Conservation (phyloP, 2,888 invertebrate species). For the Sarcophaga subvicina region DNA sequence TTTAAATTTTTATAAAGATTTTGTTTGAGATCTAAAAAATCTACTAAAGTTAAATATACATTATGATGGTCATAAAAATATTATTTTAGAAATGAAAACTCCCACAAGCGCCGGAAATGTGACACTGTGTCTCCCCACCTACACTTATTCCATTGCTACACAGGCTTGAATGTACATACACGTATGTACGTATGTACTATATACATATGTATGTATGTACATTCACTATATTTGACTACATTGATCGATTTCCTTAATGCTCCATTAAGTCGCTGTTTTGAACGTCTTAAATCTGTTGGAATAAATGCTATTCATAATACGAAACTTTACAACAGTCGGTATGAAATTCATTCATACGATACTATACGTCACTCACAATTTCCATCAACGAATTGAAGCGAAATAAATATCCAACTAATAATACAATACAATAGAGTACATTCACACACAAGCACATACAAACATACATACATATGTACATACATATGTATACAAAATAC, state of each 20-base stretch:
- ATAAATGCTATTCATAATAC: slow-evolving; percentile 42
- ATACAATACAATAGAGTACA: slow-evolving; percentile 9
- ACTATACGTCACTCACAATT: slow-evolving; percentile 62
- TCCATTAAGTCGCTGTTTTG: slow-evolving; percentile 61
- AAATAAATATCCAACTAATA: slow-evolving; percentile 38
- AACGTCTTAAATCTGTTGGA: slow-evolving; percentile 45
- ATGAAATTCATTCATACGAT: slow-evolving; percentile 42
- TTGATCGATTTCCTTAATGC: slow-evolving; percentile 63
- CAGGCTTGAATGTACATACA: not conserved
- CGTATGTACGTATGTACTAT: not conserved
- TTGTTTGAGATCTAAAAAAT: not conserved
- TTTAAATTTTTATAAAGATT: slow-evolving; percentile 7
- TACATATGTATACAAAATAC: too few species aligned
- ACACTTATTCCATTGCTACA: slow-evolving; percentile 24
- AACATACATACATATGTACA: too few species aligned
- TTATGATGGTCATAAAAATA: slow-evolving; percentile 42
- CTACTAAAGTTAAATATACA: slow-evolving; percentile 11
- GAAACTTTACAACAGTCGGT: slow-evolving; percentile 48
- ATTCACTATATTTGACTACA: slow-evolving; percentile 9
- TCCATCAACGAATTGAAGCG: slow-evolving; percentile 52
- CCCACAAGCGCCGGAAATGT: slow-evolving; percentile 67
- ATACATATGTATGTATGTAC: not conserved
- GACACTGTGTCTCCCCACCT: slow-evolving; percentile 66
- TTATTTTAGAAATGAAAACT: slow-evolving; percentile 47
- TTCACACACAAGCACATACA: not conserved